Percentiles rank a stretch among this genome's conserved stretches.
Evolutionary conservation across 1,140 invertebrate genomes (phyloP).

Genomic region (Choristoneura fumiferana): DNA sequence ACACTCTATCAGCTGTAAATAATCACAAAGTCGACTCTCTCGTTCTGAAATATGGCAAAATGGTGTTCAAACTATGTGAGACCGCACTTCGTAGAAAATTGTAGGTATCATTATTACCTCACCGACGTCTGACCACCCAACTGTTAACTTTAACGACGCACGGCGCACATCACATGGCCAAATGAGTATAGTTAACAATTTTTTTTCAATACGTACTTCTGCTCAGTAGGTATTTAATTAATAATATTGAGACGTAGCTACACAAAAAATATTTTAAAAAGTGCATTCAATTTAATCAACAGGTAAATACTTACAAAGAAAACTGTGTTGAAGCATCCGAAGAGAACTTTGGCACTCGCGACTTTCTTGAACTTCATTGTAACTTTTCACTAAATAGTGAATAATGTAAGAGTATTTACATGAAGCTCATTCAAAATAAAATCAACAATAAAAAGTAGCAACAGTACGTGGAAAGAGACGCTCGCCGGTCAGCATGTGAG

Average conservation of each 20-base stretch:
- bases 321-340: constrained; percentile 71
- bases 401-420: too few species aligned
- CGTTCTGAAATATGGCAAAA: too few species aligned
- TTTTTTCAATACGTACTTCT: neutral
- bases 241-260: too few species aligned
- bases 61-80: too few species aligned
- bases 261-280: too few species aligned
- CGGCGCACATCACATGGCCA: constrained; percentile 1
- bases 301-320: constrained; percentile 70
- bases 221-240: too few species aligned
- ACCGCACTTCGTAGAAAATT: neutral
- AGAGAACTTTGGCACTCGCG: constrained; percentile 64
- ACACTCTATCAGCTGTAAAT: too few species aligned
- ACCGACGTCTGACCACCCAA: too few species aligned
- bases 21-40: too few species aligned
- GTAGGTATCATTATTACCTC: too few species aligned
- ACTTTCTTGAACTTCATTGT: constrained; percentile 62
- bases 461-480: constrained; percentile 31
- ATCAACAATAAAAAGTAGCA: constrained; percentile 20
- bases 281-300: too few species aligned
- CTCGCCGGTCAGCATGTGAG: constrained; percentile 47
- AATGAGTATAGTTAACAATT: constrained; percentile 18
- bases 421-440: constrained; percentile 15
- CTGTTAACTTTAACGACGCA: too few species aligned
- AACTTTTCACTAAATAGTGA: constrained; percentile 2